Percentiles rank a stretch among this genome's conserved stretches.
Conservation (phyloP, 1,140 invertebrate species). For the Hyles euphorbiae region DNA sequence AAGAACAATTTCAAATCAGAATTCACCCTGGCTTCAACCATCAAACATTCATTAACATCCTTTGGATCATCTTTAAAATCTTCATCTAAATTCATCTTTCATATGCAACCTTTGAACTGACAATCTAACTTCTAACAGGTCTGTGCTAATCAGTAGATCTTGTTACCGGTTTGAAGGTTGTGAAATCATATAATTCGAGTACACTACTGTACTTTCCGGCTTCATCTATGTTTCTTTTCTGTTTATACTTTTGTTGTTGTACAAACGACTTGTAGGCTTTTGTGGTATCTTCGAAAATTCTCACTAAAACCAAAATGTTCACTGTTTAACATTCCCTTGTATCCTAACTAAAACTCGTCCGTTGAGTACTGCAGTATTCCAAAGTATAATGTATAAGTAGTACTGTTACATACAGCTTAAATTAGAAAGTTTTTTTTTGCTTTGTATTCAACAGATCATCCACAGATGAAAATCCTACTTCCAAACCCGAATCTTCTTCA, state of each 20-base stretch:
- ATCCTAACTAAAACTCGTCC: constrained; percentile 20
- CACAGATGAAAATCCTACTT: constrained; percentile 70
- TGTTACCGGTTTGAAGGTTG: constrained; percentile 43
- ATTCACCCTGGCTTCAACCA: constrained; percentile 50
- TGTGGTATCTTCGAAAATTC: constrained; percentile 60
- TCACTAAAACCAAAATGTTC: constrained; percentile 10
- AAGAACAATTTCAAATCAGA: constrained; percentile 45
- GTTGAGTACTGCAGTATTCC: constrained; percentile 3
- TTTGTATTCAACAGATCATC: constrained; percentile 77
- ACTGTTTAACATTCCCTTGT: constrained; percentile 15
- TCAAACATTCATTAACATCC: constrained; percentile 8
- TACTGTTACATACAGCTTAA: constrained; percentile 38
- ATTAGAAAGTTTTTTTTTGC: constrained; percentile 70
- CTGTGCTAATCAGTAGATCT: constrained; percentile 18
- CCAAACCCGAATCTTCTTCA: constrained; percentile 47
- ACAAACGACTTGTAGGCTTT: constrained; percentile 35
- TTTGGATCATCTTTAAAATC: neutral
- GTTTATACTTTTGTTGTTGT: neutral
- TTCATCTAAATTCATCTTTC: constrained; percentile 17
- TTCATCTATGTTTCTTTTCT: too few species aligned
- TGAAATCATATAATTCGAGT: constrained; percentile 9
- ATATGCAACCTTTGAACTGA: constrained; percentile 45
- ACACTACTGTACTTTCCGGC: too few species aligned
- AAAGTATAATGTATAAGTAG: constrained; percentile 16
- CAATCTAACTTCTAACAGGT: constrained; percentile 16